phyloP scores from a whole-genome alignment of 2,113 vertebrate genomes.

The Ranitomeya imitator region DNA sequence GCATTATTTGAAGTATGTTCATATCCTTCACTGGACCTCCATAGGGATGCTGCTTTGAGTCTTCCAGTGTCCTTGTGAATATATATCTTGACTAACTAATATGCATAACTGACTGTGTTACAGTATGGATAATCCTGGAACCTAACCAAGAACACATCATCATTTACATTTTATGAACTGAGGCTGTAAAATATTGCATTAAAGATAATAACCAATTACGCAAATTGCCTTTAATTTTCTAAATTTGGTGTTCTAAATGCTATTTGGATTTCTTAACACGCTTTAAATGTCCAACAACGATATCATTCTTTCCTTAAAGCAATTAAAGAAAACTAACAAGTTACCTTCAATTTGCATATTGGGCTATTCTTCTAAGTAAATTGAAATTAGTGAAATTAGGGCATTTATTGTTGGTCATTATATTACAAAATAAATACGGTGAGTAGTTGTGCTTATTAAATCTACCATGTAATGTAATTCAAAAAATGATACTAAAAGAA shows the following conservation, averaged over 20 bases:
- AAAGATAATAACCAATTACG: slow-evolving; percentile 56
- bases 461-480: slow-evolving; percentile 72
- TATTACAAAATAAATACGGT: slow-evolving; percentile 70
- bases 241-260: slow-evolving; percentile 60
- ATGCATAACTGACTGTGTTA: slow-evolving; percentile 26
- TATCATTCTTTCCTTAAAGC: slow-evolving; percentile 52
- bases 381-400: slow-evolving; percentile 74
- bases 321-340: slow-evolving; percentile 66
- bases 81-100: slow-evolving; percentile 41
- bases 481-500: slow-evolving; percentile 65
- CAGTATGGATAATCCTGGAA: slow-evolving; percentile 53
- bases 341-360: slow-evolving; percentile 60
- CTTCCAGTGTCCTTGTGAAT: slow-evolving; percentile 25
- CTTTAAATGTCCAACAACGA: slow-evolving; percentile 61
- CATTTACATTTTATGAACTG: slow-evolving; percentile 61
- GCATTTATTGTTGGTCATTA: slow-evolving; percentile 73
- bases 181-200: slow-evolving; percentile 49
- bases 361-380: slow-evolving; percentile 67
- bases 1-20: slow-evolving; percentile 61
- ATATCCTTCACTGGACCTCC: slow-evolving; percentile 48
- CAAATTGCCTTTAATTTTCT: slow-evolving; percentile 57
- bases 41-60: slow-evolving; percentile 49
- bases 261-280: slow-evolving; percentile 59
- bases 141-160: slow-evolving; percentile 42
- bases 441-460: slow-evolving; percentile 77